Percentiles rank a stretch among this genome's conserved stretches.
phyloP scores from a whole-genome alignment of 2,113 vertebrate species.

The Ochotona princeps region DNA sequence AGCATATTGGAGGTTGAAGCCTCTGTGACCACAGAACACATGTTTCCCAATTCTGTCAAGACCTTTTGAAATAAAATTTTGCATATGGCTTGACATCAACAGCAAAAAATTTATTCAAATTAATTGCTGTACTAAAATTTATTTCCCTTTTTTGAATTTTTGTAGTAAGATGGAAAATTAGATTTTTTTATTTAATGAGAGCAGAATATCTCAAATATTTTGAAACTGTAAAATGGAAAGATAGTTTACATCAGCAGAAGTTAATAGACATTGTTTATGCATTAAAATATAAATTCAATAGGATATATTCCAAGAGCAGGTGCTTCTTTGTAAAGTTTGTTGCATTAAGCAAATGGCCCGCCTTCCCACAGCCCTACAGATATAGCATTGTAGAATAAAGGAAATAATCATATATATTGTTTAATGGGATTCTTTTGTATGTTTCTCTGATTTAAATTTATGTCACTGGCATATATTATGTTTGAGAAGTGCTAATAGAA shows the following conservation, averaged over 20 bases:
- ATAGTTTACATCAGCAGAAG: neutral
- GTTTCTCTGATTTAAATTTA: neutral
- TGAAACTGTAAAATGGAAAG: slow-evolving; percentile 1
- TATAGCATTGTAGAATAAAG: slow-evolving; percentile 10
- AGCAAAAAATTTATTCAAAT: slow-evolving; percentile 27
- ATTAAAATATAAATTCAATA: neutral
- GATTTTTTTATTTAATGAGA: slow-evolving; percentile 60
- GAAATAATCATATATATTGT: neutral
- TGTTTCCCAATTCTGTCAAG: neutral
- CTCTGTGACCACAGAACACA: neutral
- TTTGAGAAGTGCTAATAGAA: slow-evolving; percentile 4
- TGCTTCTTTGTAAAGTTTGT: neutral
- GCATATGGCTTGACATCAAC: neutral
- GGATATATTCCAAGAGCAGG: neutral
- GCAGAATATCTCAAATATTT: neutral
- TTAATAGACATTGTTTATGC: neutral
- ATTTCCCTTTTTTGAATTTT: slow-evolving; percentile 19
- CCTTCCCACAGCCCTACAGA: neutral
- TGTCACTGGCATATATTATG: neutral
- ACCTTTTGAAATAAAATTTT: neutral
- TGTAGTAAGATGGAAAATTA: neutral
- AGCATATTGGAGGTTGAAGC: slow-evolving; percentile 25
- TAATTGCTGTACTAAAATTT: slow-evolving; percentile 21
- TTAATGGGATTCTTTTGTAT: neutral
- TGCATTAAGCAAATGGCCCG: neutral